These are phyloP conservation scores for Calameuta idolon DNA, from an alignment of 2,888 invertebrate species.

Conservation along the genomic window DNA sequence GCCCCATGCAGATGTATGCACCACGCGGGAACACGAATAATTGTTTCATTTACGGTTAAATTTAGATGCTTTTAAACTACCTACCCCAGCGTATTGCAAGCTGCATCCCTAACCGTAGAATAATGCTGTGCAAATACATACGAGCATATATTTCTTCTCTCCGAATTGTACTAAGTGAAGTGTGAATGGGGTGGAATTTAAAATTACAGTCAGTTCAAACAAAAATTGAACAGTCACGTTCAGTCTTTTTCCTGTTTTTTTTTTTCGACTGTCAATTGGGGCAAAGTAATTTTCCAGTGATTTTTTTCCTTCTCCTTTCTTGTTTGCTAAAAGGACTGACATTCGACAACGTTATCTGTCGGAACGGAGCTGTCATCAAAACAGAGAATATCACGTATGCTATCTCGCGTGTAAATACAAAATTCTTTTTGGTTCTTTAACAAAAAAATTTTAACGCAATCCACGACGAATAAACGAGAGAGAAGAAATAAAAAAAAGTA, in stretches of 20 bases:
- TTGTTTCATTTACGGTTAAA: conserved; percentile 37
- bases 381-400: neutral
- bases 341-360: neutral
- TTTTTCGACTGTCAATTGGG: neutral
- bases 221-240: too few species aligned
- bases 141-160: neutral
- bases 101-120: conserved; percentile 8
- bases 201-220: neutral
- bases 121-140: conserved; percentile 1
- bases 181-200: neutral
- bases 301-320: neutral
- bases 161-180: neutral
- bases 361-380: neutral
- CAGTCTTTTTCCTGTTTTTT: too few species aligned
- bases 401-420: neutral
- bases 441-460: neutral
- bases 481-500: neutral
- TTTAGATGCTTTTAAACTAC: conserved; percentile 24
- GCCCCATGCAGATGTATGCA: conserved; percentile 1
- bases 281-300: neutral
- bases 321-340: neutral
- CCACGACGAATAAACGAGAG: neutral
- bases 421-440: neutral
- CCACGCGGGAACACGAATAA: conserved; percentile 24
- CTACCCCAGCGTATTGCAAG: conserved; percentile 21